phyloP scores from a whole-genome alignment of 2,113 vertebrate genomes.

The Triplophysa dalaica region DNA sequence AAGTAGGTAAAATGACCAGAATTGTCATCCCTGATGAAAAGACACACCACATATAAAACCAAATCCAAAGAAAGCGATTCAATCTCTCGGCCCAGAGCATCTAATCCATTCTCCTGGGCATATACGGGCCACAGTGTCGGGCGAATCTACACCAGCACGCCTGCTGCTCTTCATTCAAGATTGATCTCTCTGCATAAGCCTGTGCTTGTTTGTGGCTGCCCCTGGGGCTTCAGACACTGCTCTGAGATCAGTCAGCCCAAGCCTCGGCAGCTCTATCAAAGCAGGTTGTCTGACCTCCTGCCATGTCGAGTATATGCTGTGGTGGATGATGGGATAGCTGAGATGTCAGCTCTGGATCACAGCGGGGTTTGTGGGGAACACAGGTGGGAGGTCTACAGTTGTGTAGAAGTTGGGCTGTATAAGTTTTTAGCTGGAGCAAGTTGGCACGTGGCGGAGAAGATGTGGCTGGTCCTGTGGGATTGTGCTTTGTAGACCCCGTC shows the following conservation, averaged over 20 bases:
- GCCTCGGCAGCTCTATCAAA: constrained; percentile 21
- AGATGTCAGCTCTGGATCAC: constrained; percentile 27
- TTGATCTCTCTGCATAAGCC: constrained; percentile 39
- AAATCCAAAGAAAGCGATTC: constrained; percentile 5
- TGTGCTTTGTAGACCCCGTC: constrained; percentile 17
- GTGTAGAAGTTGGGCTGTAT: background rate
- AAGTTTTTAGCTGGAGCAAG: constrained; percentile 11
- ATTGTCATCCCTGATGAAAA: constrained; percentile 2
- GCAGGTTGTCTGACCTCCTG: constrained; percentile 18
- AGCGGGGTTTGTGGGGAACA: background rate
- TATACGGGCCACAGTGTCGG: background rate
- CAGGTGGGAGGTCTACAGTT: constrained; percentile 28
- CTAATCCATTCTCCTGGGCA: constrained; percentile 20
- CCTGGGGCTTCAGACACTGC: background rate
- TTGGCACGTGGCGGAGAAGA: background rate
- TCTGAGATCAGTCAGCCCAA: constrained; percentile 33
- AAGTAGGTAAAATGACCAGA: no score
- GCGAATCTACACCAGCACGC: constrained; percentile 22
- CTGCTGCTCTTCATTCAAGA: constrained; percentile 23
- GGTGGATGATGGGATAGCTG: constrained; percentile 15
- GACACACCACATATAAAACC: constrained; percentile 1
- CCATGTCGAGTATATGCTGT: constrained; percentile 4
- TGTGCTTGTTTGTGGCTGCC: constrained; percentile 28
- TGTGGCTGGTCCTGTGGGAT: constrained; percentile 37
- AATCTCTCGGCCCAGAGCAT: constrained; percentile 7